Evolutionary conservation across 2,888 invertebrate species (phyloP).

Genomic region (Sisyra terminalis): DNA sequence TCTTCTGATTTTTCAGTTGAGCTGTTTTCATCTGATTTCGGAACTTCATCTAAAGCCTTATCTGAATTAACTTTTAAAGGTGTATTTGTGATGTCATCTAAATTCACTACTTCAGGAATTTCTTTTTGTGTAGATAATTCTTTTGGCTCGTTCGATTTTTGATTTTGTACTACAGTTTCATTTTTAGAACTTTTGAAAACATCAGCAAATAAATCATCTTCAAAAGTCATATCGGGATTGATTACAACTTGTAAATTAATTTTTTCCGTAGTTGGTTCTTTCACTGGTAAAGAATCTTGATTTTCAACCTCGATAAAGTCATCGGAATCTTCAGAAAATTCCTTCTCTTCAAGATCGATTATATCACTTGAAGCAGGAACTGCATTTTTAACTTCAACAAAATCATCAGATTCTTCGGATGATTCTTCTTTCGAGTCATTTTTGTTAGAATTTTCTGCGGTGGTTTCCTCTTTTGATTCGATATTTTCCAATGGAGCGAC

Average conservation of each 20-base stretch:
- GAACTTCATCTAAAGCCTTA: conserved; percentile 14
- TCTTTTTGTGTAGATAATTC: no score
- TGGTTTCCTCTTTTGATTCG: conserved; percentile 3
- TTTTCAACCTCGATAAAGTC: conserved; percentile 28
- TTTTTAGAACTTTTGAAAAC: conserved; percentile 29
- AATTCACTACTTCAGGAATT: neutral
- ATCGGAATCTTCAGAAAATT: conserved; percentile 25
- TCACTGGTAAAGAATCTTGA: neutral
- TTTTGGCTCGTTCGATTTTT: no score
- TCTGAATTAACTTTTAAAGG: neutral
- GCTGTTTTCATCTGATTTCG: conserved; percentile 18
- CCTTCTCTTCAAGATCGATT: conserved; percentile 11
- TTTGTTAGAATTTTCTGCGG: conserved; percentile 11
- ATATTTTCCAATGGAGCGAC: conserved; percentile 1
- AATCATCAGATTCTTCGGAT: conserved; percentile 30
- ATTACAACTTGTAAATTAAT: conserved; percentile 24
- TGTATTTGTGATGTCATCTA: conserved; percentile 4
- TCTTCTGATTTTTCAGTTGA: conserved; percentile 14
- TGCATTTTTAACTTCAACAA: conserved; percentile 22
- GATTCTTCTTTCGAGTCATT: conserved; percentile 19
- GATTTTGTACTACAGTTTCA: neutral
- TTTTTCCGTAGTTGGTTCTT: conserved; percentile 10
- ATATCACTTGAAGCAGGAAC: neutral
- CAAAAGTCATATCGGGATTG: conserved; percentile 27
- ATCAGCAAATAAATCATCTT: conserved; percentile 54